Base-by-base conservation (phyloP, 2,888 invertebrate genomes). In the Pammene aurita region DNA sequence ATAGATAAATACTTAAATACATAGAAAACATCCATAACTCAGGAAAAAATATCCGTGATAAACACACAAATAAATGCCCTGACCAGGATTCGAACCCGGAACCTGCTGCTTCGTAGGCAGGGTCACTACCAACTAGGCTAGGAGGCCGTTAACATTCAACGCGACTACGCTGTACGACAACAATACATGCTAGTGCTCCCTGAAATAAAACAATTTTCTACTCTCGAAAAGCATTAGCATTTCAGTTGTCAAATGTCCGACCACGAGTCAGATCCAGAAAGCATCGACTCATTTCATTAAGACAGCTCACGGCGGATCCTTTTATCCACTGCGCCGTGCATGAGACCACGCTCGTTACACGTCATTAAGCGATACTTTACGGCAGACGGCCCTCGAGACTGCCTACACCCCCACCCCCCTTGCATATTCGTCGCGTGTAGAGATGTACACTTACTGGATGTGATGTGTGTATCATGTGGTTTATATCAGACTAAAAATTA, bases 301-400 rank as follows among this genome's bases (percentile, higher is more conserved):
- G 55, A 66, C 48, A 38, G 35, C 44, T 54, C 42, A 57, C 41
- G 38, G 50, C 57, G 61, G 56, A 61, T 66, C 66, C 70, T 70
- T 70, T 70, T 66, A 65, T 70, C 50, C 65, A n/a, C 16, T 62
- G 66, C 56, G 44, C 55, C 18, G 26, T 64, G 61, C 60, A 61
- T 68, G 84, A 83, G 86, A 87, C 86, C 86, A 82, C 80, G 87
- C 90, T 91, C 90, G 92, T 92, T 91, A 90, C 92, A 90, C 90
- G 90, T 92, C 92, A 92, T 92, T 92, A 92, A 90, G 90, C 91
- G 90, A 92, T 92, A 92, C 92, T 92, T 90, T 92, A 89, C 88
- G 83, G 90, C 90, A 92, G 92, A 92, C 92, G 92, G 90, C 87
- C 83, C 92, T 92, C 88, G 92, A 92, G 92, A 92, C 91, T 86